phyloP scores from a whole-genome alignment of 2,797 vertebrate genomes.

The Phrynocephalus guinanensis region DNA sequence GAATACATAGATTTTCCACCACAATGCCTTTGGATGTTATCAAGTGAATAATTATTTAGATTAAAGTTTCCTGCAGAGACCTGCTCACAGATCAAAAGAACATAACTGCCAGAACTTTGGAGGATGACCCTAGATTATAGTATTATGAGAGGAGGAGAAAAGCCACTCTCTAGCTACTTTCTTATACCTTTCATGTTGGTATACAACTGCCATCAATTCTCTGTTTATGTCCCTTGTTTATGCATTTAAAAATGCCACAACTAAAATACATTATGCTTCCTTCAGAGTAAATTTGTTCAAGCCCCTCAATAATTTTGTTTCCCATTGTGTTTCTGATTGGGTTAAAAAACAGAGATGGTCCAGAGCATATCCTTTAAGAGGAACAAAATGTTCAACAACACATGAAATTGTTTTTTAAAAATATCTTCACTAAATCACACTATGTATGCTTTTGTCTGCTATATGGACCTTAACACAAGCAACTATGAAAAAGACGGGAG shows the following conservation, averaged over 20 bases:
- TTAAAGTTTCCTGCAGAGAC: conserved; percentile 8
- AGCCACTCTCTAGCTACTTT: background rate
- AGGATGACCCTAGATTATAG: background rate
- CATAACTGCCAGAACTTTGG: background rate
- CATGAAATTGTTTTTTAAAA: too few species aligned
- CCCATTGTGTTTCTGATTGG: background rate
- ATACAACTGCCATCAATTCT: background rate
- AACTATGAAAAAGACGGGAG: too few species aligned
- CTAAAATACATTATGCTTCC: background rate
- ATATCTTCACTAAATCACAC: too few species aligned
- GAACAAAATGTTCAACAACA: too few species aligned
- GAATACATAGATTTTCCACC: conserved; percentile 37
- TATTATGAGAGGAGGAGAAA: background rate
- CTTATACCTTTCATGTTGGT: background rate
- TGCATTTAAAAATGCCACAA: background rate
- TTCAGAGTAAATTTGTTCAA: background rate
- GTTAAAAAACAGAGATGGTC: too few species aligned
- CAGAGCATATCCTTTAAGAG: too few species aligned
- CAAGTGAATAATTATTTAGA: conserved; percentile 28
- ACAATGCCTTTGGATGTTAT: background rate
- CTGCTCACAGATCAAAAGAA: background rate
- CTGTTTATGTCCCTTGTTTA: background rate
- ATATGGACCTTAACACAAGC: too few species aligned
- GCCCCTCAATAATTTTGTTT: background rate
- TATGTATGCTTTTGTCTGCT: too few species aligned